Evolutionary conservation across 2,888 invertebrate species (phyloP).

Genomic region (Rhyacophila evoluta): DNA sequence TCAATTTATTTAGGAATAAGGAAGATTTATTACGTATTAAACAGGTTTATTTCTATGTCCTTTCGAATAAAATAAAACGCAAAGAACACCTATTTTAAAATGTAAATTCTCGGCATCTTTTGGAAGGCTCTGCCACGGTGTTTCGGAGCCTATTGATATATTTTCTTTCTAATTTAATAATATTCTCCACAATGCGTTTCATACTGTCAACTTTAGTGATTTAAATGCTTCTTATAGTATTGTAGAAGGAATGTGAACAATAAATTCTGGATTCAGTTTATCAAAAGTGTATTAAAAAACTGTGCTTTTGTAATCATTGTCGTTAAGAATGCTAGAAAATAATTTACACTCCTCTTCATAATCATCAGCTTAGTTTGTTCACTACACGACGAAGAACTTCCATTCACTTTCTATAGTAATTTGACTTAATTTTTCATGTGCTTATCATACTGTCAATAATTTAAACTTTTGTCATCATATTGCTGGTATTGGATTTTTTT

Average conservation of each 20-base stretch:
- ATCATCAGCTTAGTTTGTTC: too few species aligned
- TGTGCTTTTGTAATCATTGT: background rate
- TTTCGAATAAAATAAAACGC: conserved; percentile 1
- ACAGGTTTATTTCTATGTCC: conserved; percentile 19
- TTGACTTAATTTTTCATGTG: too few species aligned
- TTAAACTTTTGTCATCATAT: too few species aligned
- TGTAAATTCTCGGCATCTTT: conserved; percentile 4
- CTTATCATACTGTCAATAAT: too few species aligned
- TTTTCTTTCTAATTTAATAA: conserved; percentile 42
- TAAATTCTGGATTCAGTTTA: background rate
- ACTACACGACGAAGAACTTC: too few species aligned
- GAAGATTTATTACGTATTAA: conserved; percentile 12
- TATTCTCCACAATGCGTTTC: conserved; percentile 21
- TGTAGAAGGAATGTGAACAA: background rate
- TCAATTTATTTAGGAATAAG: background rate
- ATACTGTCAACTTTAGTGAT: conserved; percentile 2
- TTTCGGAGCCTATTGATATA: conserved; percentile 36
- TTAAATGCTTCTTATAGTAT: conserved; percentile 10
- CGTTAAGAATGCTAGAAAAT: background rate
- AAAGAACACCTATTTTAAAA: background rate
- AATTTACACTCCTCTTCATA: background rate
- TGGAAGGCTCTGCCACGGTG: conserved; percentile 36
- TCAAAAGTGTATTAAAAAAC: background rate
- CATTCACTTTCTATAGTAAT: too few species aligned
- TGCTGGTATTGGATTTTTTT: too few species aligned